Conservation (phyloP, 2,888 invertebrate species). For the Nomada flava region DNA sequence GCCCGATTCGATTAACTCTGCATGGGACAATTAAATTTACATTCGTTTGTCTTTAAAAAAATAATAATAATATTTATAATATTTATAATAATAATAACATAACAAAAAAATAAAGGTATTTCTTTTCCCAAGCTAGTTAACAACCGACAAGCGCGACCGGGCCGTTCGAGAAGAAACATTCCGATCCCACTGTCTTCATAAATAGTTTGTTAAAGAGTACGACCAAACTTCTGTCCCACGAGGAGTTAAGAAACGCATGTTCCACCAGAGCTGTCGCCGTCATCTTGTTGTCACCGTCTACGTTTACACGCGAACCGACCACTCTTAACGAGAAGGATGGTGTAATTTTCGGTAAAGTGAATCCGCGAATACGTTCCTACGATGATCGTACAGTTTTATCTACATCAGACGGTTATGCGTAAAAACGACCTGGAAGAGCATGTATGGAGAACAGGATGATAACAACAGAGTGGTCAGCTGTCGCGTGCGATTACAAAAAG, state of each 20-base stretch:
- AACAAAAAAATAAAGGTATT: constrained; percentile 15
- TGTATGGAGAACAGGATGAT: constrained; percentile 30
- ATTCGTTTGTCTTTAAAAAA: constrained; percentile 5
- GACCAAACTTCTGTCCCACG: constrained; percentile 19
- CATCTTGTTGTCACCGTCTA: not conserved
- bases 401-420: constrained; percentile 6
- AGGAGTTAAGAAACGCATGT: constrained; percentile 37
- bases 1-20: constrained; percentile 52
- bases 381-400: constrained; percentile 5
- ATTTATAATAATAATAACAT: not conserved
- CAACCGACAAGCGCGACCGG: not conserved
- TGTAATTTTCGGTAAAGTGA: not conserved
- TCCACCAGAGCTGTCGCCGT: constrained; percentile 1
- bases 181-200: not conserved
- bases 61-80: not conserved
- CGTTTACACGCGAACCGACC: constrained; percentile 3
- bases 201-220: not conserved
- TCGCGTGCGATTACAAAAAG: not conserved
- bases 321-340: constrained; percentile 1
- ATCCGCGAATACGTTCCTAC: not conserved
- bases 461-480: constrained; percentile 25
- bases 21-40: constrained; percentile 36
- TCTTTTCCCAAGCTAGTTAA: constrained; percentile 4
- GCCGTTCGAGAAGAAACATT: not conserved
- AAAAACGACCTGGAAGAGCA: constrained; percentile 50